These are phyloP conservation scores for Erythrocebus patas DNA, from an alignment of 2,113 vertebrate species.

Conservation along the genomic window DNA sequence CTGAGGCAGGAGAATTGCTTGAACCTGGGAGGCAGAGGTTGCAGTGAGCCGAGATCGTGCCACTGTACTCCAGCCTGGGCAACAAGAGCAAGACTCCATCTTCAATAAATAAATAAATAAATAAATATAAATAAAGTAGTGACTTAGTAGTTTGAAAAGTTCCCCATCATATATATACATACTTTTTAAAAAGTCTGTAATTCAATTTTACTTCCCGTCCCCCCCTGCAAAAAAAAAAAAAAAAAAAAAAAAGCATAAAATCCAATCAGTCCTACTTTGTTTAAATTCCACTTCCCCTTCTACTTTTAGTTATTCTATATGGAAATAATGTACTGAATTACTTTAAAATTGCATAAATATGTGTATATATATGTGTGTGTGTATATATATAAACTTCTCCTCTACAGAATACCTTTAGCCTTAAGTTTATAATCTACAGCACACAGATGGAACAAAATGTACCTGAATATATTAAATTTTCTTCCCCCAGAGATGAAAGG, in stretches of 20 bases:
- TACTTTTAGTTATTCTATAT: slow-evolving; percentile 32
- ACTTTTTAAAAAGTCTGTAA: slow-evolving; percentile 31
- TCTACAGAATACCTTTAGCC: slow-evolving; percentile 31
- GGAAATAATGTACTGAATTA: slow-evolving; percentile 49
- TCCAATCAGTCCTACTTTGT: slow-evolving; percentile 2
- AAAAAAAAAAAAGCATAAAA: background rate
- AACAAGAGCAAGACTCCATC: no score
- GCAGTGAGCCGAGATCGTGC: no score
- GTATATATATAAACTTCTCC: background rate
- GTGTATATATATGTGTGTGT: background rate
- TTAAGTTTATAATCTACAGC: slow-evolving; percentile 50
- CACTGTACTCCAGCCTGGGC: no score
- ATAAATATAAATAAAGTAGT: background rate
- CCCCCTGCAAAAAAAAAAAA: no score
- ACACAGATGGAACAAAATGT: slow-evolving; percentile 41
- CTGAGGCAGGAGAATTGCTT: no score
- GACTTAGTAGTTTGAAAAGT: slow-evolving; percentile 25
- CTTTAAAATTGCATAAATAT: slow-evolving; percentile 24
- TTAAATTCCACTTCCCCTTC: slow-evolving; percentile 28
- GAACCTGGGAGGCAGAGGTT: no score
- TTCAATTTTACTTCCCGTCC: slow-evolving; percentile 25
- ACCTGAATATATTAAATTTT: slow-evolving; percentile 54
- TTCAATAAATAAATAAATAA: no score
- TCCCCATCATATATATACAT: background rate
- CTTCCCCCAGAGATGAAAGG: slow-evolving; percentile 41